Percentiles rank a stretch among this genome's conserved stretches.
Evolutionary conservation across 2,888 invertebrate species (phyloP).

Genomic region (Ormyrus rosae): DNA sequence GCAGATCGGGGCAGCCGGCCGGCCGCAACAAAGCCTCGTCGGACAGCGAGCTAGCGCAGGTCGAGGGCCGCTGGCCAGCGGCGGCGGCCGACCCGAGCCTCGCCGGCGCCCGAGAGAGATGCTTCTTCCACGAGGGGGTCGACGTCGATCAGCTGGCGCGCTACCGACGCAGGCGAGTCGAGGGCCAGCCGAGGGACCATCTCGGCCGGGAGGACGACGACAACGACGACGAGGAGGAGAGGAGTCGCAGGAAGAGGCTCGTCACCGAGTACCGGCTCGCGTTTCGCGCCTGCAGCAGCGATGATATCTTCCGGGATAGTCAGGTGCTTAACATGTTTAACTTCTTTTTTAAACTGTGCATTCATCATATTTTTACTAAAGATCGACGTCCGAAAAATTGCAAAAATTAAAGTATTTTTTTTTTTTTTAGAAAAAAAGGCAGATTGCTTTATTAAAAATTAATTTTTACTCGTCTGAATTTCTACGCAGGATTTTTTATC

Average conservation of each 20-base stretch:
- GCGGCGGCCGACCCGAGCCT: background rate
- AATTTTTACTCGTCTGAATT: too few relatives aligned
- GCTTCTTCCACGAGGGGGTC: conserved; percentile 76
- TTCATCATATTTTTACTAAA: too few relatives aligned
- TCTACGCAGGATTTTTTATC: conserved; percentile 15
- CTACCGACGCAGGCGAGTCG: conserved; percentile 76
- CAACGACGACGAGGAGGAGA: conserved; percentile 27
- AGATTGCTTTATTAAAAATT: too few relatives aligned
- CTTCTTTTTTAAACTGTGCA: too few relatives aligned
- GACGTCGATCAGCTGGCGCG: conserved; percentile 78
- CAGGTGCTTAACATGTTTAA: conserved; percentile 6
- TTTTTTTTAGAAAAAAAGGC: too few relatives aligned
- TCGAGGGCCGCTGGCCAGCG: conserved; percentile 20
- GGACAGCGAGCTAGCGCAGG: conserved; percentile 71
- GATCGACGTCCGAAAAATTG: too few relatives aligned
- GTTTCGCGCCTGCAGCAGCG: conserved; percentile 65
- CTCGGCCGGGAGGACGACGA: conserved; percentile 38
- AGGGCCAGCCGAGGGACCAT: conserved; percentile 71
- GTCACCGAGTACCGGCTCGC: conserved; percentile 70
- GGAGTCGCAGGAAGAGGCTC: conserved; percentile 31
- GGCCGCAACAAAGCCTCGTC: conserved; percentile 69
- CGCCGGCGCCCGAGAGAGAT: conserved; percentile 60
- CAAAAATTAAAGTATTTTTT: too few relatives aligned
- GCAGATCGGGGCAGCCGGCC: conserved; percentile 23
- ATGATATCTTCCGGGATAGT: conserved; percentile 62